A percentile compares a stretch with the other conserved stretches of the same genome.
Evolutionary conservation across 2,888 invertebrate genomes (phyloP).

Genomic region (Caenorhabditis wallacei): DNA sequence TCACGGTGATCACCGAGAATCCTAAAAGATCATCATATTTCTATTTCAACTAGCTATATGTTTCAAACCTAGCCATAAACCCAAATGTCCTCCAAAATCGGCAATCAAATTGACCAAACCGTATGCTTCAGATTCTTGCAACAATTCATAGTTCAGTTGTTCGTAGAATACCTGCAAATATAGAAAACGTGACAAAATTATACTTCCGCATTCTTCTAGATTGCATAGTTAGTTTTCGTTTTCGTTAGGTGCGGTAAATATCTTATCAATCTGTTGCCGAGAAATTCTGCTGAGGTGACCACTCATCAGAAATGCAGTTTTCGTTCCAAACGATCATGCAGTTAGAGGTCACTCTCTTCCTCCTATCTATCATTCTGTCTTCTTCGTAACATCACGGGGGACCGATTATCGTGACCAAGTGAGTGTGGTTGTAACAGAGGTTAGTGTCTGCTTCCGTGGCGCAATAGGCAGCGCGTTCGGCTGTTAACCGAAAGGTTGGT

Average conservation of each 20-base stretch:
- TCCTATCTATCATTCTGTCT: background rate
- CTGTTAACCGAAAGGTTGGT: slow-evolving; percentile 99
- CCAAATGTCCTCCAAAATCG: slow-evolving; percentile 78
- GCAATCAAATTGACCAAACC: slow-evolving; percentile 76
- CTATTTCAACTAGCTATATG: no score
- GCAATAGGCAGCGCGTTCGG: slow-evolving; percentile 91
- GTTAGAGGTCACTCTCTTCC: background rate
- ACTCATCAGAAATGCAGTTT: slow-evolving; percentile 41
- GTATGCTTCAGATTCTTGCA: slow-evolving; percentile 76
- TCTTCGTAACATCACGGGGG: background rate
- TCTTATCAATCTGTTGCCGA: slow-evolving; percentile 42
- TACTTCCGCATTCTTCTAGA: slow-evolving; percentile 52
- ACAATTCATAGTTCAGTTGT: slow-evolving; percentile 76
- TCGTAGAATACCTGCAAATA: slow-evolving; percentile 74
- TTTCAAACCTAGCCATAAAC: slow-evolving; percentile 74
- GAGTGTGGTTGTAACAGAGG: background rate
- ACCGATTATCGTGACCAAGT: background rate
- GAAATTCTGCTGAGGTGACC: slow-evolving; percentile 16
- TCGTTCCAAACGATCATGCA: slow-evolving; percentile 4
- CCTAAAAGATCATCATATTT: slow-evolving; percentile 49
- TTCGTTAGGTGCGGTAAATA: slow-evolving; percentile 20
- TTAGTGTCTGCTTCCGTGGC: slow-evolving; percentile 65
- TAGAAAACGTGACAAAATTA: background rate
- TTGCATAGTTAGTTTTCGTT: slow-evolving; percentile 36
- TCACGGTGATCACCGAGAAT: slow-evolving; percentile 80